These are phyloP conservation scores for Campylorhamphus procurvoides DNA, from an alignment of 2,113 vertebrate species.

Conservation along the genomic window DNA sequence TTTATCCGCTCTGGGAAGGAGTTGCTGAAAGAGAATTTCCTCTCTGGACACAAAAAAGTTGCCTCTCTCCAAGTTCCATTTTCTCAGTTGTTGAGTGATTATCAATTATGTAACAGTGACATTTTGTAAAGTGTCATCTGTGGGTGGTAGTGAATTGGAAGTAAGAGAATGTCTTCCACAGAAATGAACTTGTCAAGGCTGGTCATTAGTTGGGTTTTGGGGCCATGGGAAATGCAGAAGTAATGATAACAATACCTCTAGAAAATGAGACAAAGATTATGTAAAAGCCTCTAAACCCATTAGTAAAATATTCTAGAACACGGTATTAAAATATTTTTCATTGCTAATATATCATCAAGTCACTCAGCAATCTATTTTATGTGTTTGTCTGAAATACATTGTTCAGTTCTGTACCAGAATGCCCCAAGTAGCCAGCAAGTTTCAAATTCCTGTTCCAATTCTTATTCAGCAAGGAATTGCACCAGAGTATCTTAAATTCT, in stretches of 20 bases:
- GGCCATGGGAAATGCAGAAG: conserved; percentile 35
- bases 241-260: conserved; percentile 12
- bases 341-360: background rate
- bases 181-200: conserved; percentile 65
- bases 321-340: background rate
- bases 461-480: background rate
- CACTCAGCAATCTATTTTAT: background rate
- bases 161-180: conserved; percentile 71
- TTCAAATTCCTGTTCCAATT: background rate
- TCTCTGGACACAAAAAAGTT: conserved; percentile 50
- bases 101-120: conserved; percentile 72
- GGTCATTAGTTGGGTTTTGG: conserved; percentile 58
- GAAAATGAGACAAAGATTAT: background rate
- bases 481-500: background rate
- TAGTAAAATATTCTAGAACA: background rate
- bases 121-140: conserved; percentile 70
- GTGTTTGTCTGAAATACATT: background rate
- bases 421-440: background rate
- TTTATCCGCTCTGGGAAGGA: background rate
- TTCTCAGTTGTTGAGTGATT: conserved; percentile 71
- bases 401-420: background rate
- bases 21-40: conserved; percentile 54
- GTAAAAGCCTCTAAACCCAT: background rate
- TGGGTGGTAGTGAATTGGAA: conserved; percentile 67
- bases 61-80: conserved; percentile 65